These are phyloP conservation scores for Pollicipes pollicipes DNA, from an alignment of 1,140 invertebrate species.

Conservation along the genomic window DNA sequence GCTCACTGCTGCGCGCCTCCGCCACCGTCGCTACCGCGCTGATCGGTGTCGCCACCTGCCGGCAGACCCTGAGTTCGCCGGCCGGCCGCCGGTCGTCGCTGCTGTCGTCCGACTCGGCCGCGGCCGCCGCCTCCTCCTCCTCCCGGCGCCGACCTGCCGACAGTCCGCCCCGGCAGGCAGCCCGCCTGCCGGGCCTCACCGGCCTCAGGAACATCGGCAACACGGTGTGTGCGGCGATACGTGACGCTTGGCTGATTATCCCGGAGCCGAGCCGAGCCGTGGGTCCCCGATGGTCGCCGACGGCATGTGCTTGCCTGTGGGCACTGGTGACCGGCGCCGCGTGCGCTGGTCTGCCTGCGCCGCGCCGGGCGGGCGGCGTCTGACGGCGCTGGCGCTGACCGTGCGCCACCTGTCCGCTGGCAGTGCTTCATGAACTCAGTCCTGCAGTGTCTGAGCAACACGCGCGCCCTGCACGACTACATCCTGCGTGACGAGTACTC, in stretches of 20 bases:
- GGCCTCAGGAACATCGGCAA: slow-evolving; percentile 83
- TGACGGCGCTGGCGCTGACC: too few relatives aligned
- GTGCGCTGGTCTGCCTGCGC: too few relatives aligned
- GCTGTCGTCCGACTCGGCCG: neutral
- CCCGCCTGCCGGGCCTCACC: slow-evolving; percentile 40
- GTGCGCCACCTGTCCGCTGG: neutral
- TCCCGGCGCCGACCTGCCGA: neutral
- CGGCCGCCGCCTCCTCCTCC: neutral
- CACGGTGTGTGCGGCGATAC: slow-evolving; percentile 38
- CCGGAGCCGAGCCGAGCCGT: too few relatives aligned
- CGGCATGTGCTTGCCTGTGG: too few relatives aligned
- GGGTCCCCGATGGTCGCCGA: too few relatives aligned
- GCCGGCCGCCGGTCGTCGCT: neutral
- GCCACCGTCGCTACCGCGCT: neutral
- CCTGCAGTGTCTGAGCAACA: slow-evolving; percentile 82
- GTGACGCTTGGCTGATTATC: slow-evolving; percentile 4
- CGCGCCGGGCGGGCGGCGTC: too few relatives aligned
- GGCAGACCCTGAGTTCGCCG: neutral
- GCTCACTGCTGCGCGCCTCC: too few relatives aligned
- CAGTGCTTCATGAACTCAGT: slow-evolving; percentile 94
- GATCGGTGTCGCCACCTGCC: neutral
- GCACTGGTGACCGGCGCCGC: too few relatives aligned
- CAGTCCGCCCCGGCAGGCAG: neutral
- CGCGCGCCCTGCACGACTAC: slow-evolving; percentile 58
- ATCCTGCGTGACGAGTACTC: slow-evolving; percentile 43